Conservation (phyloP, 2,888 invertebrate species). For the Pediacus dermestoides region DNA sequence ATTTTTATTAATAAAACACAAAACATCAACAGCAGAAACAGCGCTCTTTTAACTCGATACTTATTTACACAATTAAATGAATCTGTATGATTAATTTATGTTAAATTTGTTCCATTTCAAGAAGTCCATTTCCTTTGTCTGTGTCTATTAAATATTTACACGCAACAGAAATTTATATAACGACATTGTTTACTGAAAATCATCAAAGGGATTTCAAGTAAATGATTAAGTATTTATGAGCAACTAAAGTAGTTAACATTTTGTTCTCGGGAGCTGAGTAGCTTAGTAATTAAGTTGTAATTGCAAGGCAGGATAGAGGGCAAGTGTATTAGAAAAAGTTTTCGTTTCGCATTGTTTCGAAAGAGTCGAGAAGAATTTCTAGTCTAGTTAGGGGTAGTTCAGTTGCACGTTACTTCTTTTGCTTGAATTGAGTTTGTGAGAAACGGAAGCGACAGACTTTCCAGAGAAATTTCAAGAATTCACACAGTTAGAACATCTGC, state of each 20-base stretch:
- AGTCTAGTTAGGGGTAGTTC: slow-evolving; percentile 4
- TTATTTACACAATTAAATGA: no score
- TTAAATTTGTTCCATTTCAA: no score
- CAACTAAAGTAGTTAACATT: slow-evolving; percentile 2
- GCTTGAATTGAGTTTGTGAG: slow-evolving; percentile 8
- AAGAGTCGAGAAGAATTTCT: slow-evolving; percentile 7
- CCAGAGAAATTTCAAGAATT: slow-evolving; percentile 4
- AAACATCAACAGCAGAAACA: no score
- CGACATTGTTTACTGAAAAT: background rate
- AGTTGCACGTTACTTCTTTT: slow-evolving; percentile 7
- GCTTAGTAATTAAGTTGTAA: slow-evolving; percentile 9
- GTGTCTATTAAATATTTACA: no score
- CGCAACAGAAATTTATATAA: no score
- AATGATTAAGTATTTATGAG: slow-evolving; percentile 7
- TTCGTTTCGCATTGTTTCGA: slow-evolving; percentile 1
- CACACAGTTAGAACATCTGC: slow-evolving; percentile 5
- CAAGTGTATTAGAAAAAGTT: slow-evolving; percentile 8
- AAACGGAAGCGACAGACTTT: background rate
- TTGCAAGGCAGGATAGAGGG: slow-evolving; percentile 4
- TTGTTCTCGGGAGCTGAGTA: background rate
- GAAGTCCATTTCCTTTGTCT: no score
- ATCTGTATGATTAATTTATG: no score
- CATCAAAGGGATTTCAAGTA: background rate
- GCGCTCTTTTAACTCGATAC: no score
- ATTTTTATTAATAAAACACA: no score